Conservation (phyloP, 1,140 invertebrate genomes). For the Leptinotarsa defecta region DNA sequence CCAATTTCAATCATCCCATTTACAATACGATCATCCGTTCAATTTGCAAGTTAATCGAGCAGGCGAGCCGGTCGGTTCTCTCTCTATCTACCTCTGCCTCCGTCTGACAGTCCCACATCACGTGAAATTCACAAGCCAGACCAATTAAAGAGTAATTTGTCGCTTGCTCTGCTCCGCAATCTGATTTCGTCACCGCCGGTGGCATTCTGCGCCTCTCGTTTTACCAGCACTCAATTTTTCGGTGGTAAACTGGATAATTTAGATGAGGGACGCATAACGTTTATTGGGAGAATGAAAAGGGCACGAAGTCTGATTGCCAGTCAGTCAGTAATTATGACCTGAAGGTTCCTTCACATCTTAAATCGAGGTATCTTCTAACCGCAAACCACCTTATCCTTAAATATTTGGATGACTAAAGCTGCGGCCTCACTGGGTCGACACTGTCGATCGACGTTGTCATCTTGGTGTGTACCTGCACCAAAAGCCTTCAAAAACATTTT, state of each 20-base stretch:
- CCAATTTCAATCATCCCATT: neutral
- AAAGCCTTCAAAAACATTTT: too few relatives aligned
- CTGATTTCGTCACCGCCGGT: neutral
- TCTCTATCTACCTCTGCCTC: neutral
- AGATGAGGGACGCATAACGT: neutral
- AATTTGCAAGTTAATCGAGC: neutral
- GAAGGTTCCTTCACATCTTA: too few relatives aligned
- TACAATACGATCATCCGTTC: slow-evolving; percentile 5
- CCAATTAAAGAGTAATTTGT: slow-evolving; percentile 23
- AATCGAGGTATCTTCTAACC: too few relatives aligned
- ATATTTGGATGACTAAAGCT: too few relatives aligned
- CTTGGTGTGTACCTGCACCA: too few relatives aligned
- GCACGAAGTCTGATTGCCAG: too few relatives aligned
- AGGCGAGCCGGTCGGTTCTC: neutral
- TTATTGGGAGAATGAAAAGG: too few relatives aligned
- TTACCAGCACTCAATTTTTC: slow-evolving; percentile 7
- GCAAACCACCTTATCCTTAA: too few relatives aligned
- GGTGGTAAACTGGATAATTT: neutral
- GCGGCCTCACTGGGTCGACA: too few relatives aligned
- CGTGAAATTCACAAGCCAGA: neutral
- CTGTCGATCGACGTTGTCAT: too few relatives aligned
- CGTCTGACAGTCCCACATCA: neutral
- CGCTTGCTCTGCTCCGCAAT: slow-evolving; percentile 16
- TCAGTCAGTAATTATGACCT: too few relatives aligned
- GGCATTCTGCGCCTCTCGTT: slow-evolving; percentile 3